Percentiles rank a stretch among this genome's conserved stretches.
Evolutionary conservation across 2,113 vertebrate species (phyloP).

Genomic region (Malurus melanocephalus): DNA sequence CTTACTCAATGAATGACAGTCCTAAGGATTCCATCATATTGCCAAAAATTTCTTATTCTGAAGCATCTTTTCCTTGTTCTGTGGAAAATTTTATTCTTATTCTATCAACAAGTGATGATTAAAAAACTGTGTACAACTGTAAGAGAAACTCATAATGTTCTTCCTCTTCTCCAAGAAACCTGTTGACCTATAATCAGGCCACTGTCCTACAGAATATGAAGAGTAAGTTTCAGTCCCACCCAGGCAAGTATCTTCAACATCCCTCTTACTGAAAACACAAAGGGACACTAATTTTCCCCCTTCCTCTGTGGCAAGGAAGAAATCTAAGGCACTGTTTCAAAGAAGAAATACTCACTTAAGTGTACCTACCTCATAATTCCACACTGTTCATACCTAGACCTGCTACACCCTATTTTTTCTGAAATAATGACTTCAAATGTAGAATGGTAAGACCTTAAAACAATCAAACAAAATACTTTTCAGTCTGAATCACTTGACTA

Average conservation of each 20-base stretch:
- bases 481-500: not conserved
- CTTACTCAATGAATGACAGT: not conserved
- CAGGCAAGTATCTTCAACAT: not conserved
- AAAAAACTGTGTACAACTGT: not conserved
- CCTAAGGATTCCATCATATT: not conserved
- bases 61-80: not conserved
- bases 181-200: not conserved
- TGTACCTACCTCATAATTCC: not conserved
- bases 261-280: not conserved
- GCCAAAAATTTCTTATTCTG: not conserved
- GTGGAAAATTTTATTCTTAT: not conserved
- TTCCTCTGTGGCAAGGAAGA: not conserved
- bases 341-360: not conserved
- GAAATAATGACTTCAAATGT: not conserved
- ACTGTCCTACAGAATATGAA: not conserved
- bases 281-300: not conserved
- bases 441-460: not conserved
- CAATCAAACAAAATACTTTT: not conserved
- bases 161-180: not conserved
- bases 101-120: not conserved
- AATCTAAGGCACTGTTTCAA: not conserved
- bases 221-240: fast-evolving
- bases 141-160: not conserved
- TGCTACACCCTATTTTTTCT: not conserved
- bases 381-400: not conserved